Conservation (phyloP, 2,888 invertebrate genomes). For the Polietes domitor region DNA sequence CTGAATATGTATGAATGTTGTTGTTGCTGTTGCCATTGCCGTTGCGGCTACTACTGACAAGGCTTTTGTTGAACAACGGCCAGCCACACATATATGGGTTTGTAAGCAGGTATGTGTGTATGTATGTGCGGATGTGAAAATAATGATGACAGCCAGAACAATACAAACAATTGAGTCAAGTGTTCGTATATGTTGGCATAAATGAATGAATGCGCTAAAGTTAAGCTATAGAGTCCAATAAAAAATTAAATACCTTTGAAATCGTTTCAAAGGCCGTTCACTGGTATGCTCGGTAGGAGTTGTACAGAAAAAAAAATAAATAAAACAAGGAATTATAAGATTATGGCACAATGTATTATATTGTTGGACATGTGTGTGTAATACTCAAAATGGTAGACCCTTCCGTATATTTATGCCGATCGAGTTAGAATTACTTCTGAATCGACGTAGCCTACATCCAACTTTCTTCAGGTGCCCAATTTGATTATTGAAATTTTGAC, state of each 20-base stretch:
- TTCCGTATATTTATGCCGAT: no score
- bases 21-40: no score
- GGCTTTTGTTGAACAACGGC: neutral
- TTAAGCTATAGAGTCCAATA: neutral
- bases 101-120: neutral
- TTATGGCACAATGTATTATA: no score
- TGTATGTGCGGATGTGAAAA: constrained; percentile 67
- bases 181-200: constrained; percentile 28
- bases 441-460: no score
- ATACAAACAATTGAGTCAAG: constrained; percentile 56
- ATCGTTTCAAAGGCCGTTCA: constrained; percentile 2
- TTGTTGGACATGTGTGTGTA: no score
- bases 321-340: neutral
- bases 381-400: no score
- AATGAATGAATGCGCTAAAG: constrained; percentile 28
- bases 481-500: no score
- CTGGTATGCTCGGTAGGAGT: neutral
- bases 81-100: no score
- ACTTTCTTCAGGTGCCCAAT: no score
- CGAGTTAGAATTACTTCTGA: no score
- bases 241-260: constrained; percentile 1
- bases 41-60: neutral
- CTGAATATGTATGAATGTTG: neutral
- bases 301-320: neutral
- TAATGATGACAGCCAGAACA: constrained; percentile 75